Evolutionary conservation across 2,113 vertebrate genomes (phyloP).

Genomic region (Sapayoa aenigma): DNA sequence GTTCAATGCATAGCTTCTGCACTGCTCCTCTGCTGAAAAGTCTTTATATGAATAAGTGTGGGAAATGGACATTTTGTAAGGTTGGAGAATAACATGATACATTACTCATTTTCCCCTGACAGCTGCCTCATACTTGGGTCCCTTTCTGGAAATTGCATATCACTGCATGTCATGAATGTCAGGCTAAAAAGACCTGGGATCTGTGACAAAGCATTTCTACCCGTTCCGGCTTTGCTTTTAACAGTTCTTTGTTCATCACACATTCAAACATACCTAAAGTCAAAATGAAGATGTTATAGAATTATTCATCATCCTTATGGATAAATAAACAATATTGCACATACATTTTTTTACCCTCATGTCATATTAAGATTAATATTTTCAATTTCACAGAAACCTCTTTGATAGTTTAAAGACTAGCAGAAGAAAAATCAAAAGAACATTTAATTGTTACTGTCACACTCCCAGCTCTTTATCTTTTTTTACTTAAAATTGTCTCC

Average conservation of each 20-base stretch:
- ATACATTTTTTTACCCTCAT: background rate
- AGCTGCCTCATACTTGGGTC: background rate
- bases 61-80: background rate
- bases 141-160: conserved; percentile 34
- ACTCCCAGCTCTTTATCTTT: background rate
- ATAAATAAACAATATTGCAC: background rate
- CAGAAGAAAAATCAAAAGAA: background rate
- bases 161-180: background rate
- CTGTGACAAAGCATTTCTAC: background rate
- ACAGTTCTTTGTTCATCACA: background rate
- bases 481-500: background rate
- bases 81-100: background rate
- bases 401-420: background rate
- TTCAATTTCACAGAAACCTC: background rate
- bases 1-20: background rate
- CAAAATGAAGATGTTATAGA: background rate
- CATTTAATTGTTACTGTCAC: background rate
- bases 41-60: background rate
- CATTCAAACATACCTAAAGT: background rate
- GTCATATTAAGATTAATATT: background rate
- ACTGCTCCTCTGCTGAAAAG: background rate
- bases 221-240: background rate
- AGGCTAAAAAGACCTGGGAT: background rate
- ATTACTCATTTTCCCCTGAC: background rate
- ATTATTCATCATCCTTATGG: background rate